Percentiles rank a stretch among this genome's conserved stretches.
These are phyloP conservation scores for Verasper variegatus DNA, from an alignment of 2,113 vertebrate genomes.

Conservation along the genomic window DNA sequence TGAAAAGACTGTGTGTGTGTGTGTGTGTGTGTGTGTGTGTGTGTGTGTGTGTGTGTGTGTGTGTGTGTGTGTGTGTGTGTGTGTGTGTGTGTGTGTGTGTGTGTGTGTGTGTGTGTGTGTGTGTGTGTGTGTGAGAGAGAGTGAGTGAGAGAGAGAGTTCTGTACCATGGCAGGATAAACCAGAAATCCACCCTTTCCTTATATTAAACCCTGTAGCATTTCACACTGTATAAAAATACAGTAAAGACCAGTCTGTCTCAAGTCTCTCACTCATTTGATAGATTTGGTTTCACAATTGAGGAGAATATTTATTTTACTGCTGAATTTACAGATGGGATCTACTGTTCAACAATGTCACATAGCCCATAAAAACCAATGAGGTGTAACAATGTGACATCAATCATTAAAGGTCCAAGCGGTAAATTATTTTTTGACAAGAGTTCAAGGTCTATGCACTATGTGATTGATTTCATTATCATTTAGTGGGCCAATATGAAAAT, in stretches of 20 bases:
- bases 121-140: too few relatives aligned
- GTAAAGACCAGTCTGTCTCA: background rate
- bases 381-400: constrained; percentile 10
- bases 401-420: constrained; percentile 22
- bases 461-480: background rate
- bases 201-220: background rate
- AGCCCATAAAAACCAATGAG: constrained; percentile 28
- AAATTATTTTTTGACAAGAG: background rate
- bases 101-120: background rate
- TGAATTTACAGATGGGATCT: constrained; percentile 23
- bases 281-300: background rate
- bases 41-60: background rate
- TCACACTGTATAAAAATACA: background rate
- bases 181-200: constrained; percentile 12
- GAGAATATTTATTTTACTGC: background rate
- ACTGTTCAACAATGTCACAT: constrained; percentile 56
- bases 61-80: background rate
- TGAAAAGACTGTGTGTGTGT: background rate
- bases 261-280: background rate
- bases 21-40: background rate
- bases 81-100: too few relatives aligned
- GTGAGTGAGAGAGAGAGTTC: too few relatives aligned
- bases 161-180: constrained; percentile 1
- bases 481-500: background rate
- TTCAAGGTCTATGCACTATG: background rate